Base-by-base conservation (phyloP, 2,797 vertebrate genomes). In the Mycteria americana region DNA sequence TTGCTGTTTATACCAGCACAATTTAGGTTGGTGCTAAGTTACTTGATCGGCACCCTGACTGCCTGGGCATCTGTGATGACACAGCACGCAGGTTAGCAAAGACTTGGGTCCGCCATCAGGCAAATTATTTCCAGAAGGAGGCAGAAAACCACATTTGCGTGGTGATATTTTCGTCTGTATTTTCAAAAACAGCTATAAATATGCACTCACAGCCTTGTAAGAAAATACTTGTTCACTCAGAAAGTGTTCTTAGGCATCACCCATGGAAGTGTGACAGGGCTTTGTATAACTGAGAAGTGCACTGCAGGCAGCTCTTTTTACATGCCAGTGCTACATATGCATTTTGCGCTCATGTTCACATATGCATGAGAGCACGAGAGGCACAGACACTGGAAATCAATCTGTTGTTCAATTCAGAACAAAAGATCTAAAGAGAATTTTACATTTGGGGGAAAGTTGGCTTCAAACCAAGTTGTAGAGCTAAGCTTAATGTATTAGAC, bases 131-230 rank as follows among this genome's bases (percentile, higher is more conserved):
- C 65, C 82, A 92, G 87, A 9, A 41, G 22, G 51, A 88, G 77
- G 67, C 92, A 90, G 65, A 92, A 94, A 82, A 8, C 11, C 60
- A 13, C 70, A 39, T 35, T 70, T 54, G 45, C 2, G 3, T 39
- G 45, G 39, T n/a, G 45, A 18, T 89, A n/a, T 85, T 95, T 95
- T 35, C 43, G 60, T 18, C 51, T 9, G 5, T 11, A 5, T 90
- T 89, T 87, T 85, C 93, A 90, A 70, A 87, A 37, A 1, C 86
- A n/a, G 39, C 74, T 89, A n/a, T 67, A 73, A 87, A 96, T 63
- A 53, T 1, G 23, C 25, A 9, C 41, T 70, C 54, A 3, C 13
- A 76, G 33, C 37, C 46, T n/a, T 7, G 11, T 25, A 50, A 84
- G 64, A 31, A 79, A 51, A 16, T 13, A 6, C 54, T 59, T 69